Percentiles rank a stretch among this genome's conserved stretches.
Conservation (phyloP, 2,888 invertebrate species). For the Callyntrura guangdongensis region DNA sequence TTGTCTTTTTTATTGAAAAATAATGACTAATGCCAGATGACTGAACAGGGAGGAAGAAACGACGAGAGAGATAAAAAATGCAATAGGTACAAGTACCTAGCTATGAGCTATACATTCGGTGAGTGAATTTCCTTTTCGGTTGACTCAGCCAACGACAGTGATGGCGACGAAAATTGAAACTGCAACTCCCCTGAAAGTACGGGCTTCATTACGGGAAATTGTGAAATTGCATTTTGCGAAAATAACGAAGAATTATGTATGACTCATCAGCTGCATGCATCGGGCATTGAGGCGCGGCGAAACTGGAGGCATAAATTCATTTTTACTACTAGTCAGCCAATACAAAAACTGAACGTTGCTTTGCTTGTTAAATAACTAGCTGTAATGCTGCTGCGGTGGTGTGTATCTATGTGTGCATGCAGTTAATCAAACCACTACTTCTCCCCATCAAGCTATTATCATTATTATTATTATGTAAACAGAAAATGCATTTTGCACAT, state of each 20-base stretch:
- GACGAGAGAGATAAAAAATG: not conserved
- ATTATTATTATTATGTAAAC: constrained; percentile 12
- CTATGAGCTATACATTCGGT: not conserved
- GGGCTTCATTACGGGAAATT: constrained; percentile 60
- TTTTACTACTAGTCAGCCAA: not conserved
- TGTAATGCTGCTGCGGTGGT: too few relatives aligned
- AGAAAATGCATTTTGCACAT: constrained; percentile 72
- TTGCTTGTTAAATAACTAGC: too few relatives aligned
- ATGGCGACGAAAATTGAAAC: constrained; percentile 57
- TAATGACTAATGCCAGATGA: not conserved
- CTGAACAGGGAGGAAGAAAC: not conserved
- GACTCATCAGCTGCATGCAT: constrained; percentile 57
- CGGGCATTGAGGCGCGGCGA: not conserved
- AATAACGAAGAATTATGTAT: constrained; percentile 29
- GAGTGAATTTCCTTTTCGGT: constrained; percentile 53
- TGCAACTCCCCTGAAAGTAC: constrained; percentile 38
- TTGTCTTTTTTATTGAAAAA: constrained; percentile 41
- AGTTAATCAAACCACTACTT: not conserved
- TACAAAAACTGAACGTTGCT: not conserved
- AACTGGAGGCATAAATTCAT: too few relatives aligned
- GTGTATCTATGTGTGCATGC: not conserved
- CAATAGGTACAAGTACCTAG: not conserved
- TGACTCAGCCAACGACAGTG: constrained; percentile 60
- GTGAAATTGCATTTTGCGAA: constrained; percentile 75
- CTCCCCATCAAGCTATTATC: too few relatives aligned